Conservation (phyloP, 2,113 vertebrate genomes). For the Rhinoderma darwinii region DNA sequence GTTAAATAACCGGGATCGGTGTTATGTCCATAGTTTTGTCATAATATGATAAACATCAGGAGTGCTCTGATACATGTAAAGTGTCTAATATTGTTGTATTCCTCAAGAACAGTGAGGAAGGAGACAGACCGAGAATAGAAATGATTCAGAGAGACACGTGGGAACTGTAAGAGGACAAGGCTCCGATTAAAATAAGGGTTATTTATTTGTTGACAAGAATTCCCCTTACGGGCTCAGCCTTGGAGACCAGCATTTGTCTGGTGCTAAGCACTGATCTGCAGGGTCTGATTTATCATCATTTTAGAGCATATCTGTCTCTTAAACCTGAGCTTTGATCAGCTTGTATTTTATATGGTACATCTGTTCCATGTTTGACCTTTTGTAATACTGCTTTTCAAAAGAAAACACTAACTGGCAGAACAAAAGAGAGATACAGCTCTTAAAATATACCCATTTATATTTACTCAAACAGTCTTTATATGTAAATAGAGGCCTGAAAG, state of each 20-base stretch:
- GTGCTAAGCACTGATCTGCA: constrained; percentile 86
- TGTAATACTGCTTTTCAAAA: constrained; percentile 91
- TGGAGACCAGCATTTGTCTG: constrained; percentile 89
- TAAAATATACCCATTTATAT: constrained; percentile 25
- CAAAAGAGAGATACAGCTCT: constrained; percentile 77
- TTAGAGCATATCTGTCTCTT: constrained; percentile 92
- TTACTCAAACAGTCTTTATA: constrained; percentile 30
- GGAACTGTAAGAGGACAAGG: constrained; percentile 55
- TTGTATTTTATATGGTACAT: constrained; percentile 98
- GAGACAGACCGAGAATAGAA: constrained; percentile 45
- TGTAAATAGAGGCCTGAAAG: constrained; percentile 29
- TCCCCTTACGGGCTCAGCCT: constrained; percentile 59
- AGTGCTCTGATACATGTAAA: constrained; percentile 21
- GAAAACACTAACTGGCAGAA: constrained; percentile 85
- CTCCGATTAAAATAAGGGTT: constrained; percentile 55
- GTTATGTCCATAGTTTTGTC: background rate
- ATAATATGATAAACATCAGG: background rate
- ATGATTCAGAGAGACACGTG: constrained; percentile 54
- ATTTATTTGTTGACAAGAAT: constrained; percentile 60
- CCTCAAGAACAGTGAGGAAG: background rate
- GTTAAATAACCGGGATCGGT: no score
- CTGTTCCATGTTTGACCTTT: constrained; percentile 98
- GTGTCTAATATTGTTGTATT: constrained; percentile 36
- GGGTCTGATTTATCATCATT: constrained; percentile 99
- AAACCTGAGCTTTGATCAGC: constrained; percentile 96